These are phyloP conservation scores for Euzetes globulus DNA, from an alignment of 2,888 invertebrate species.

Conservation along the genomic window DNA sequence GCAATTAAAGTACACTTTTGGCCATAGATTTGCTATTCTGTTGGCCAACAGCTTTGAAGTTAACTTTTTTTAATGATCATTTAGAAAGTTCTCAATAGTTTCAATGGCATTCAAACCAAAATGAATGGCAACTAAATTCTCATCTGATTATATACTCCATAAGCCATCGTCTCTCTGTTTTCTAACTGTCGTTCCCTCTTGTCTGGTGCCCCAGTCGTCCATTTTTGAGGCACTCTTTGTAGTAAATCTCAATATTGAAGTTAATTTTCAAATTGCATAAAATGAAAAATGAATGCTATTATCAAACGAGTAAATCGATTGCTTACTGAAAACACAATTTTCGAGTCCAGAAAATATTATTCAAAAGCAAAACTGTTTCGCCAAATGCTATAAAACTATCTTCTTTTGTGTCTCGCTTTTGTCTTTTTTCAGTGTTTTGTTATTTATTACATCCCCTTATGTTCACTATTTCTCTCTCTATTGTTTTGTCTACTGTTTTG, in stretches of 20 bases:
- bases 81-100: slow-evolving; percentile 7
- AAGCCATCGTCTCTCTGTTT: background rate
- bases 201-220: background rate
- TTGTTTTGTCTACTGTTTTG: background rate
- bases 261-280: background rate
- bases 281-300: slow-evolving; percentile 24
- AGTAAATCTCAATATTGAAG: background rate
- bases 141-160: background rate
- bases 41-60: background rate
- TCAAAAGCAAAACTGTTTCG: slow-evolving; percentile 2
- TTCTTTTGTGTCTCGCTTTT: background rate
- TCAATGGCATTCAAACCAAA: background rate
- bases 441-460: background rate
- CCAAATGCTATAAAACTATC: background rate
- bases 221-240: background rate
- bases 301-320: background rate
- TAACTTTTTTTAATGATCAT: slow-evolving; percentile 6
- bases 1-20: background rate
- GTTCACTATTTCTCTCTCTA: background rate
- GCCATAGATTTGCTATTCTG: too few relatives aligned
- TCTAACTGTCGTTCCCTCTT: background rate
- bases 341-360: background rate
- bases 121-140: background rate
- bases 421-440: background rate
- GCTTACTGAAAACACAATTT: background rate